Base-by-base conservation (phyloP, 2,797 vertebrate species). In the Lutjanus campechanus region DNA sequence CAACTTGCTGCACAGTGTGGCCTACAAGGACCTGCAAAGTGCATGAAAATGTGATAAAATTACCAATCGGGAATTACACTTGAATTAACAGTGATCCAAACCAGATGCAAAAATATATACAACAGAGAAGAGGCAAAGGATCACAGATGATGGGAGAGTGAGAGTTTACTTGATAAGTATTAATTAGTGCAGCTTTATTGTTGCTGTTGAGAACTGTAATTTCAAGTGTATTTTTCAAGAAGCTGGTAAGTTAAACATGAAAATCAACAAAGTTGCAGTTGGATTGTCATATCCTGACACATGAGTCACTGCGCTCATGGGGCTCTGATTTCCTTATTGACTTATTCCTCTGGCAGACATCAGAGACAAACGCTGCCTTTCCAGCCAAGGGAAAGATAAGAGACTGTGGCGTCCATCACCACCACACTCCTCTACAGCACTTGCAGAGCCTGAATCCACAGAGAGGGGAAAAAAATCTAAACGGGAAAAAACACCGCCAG, bases 401-500 rank as follows among this genome's bases (percentile, higher is more conserved):
- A 47, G 67, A 47, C 63, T 2, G 25, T 7, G 13, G 50, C 25
- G 13, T 78, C 59, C 41, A 43, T 60, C 71, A 63, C 10, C 72
- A 73, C 54, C 22, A 77, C 51, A 10, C 58, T 81, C 11, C 2
- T 69, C 79, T 59, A 3, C 80, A 76, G 51, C 67, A 46, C 29
- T 74, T 12, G 12, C 76, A 67, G 58, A 65, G 72, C 54, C 58
- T 8, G 47, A 87, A 68, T 81, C 58, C 53, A 69, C 69, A 78
- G 69, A 78, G 51, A 29, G 51, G 20, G 46, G 29, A 62, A 60
- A 51, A 72, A 58, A 68, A n/a, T 77, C 20, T 3, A 66, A 88
- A 84, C 29, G 85, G 86, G 69, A 89, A 92, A 93, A 92, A 93
- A 90, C 87, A 91, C 2, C 0, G 54, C 72, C 78, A 70, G 72